A percentile compares a stretch with the other conserved stretches of the same genome.
Evolutionary conservation across 92 coral and sea anemone genomes (phyloP).

Genomic region (Epizoanthus illoricatus): DNA sequence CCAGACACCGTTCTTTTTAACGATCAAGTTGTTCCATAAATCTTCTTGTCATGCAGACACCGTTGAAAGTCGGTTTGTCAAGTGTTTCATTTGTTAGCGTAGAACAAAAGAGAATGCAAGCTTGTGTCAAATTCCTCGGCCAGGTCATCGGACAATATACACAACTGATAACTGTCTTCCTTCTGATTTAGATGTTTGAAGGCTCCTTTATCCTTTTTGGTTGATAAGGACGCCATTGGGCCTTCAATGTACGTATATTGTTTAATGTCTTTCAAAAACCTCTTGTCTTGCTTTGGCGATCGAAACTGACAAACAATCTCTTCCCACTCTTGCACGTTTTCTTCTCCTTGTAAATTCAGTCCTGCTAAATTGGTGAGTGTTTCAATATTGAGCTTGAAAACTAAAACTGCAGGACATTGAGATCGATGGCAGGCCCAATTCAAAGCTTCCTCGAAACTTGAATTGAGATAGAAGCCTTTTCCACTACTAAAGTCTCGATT

Average conservation of each 20-base stretch:
- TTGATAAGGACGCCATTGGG: conserved; percentile 22
- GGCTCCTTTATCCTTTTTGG: neutral
- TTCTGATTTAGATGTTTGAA: neutral
- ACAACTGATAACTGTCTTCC: conserved; percentile 20
- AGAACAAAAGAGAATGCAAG: conserved; percentile 22
- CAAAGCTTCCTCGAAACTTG: conserved; percentile 15
- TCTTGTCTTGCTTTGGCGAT: neutral
- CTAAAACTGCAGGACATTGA: conserved; percentile 16
- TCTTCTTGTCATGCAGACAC: no score
- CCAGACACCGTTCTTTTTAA: no score
- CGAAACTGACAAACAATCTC: neutral
- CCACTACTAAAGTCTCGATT: conserved; percentile 37
- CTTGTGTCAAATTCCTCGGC: conserved; percentile 13
- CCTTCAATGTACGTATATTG: conserved; percentile 1
- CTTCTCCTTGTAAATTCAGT: conserved; percentile 2
- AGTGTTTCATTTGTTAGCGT: neutral
- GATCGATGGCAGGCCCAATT: conserved; percentile 19
- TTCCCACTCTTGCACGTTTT: conserved; percentile 2
- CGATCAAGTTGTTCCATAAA: no score
- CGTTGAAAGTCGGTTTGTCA: neutral
- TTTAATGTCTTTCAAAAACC: neutral
- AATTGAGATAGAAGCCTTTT: conserved; percentile 41
- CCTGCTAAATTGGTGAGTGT: neutral
- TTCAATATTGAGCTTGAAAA: conserved; percentile 4
- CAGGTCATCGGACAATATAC: conserved; percentile 11